Base-by-base conservation (phyloP, 2,113 vertebrate genomes). In the Lichenostomus cassidix region DNA sequence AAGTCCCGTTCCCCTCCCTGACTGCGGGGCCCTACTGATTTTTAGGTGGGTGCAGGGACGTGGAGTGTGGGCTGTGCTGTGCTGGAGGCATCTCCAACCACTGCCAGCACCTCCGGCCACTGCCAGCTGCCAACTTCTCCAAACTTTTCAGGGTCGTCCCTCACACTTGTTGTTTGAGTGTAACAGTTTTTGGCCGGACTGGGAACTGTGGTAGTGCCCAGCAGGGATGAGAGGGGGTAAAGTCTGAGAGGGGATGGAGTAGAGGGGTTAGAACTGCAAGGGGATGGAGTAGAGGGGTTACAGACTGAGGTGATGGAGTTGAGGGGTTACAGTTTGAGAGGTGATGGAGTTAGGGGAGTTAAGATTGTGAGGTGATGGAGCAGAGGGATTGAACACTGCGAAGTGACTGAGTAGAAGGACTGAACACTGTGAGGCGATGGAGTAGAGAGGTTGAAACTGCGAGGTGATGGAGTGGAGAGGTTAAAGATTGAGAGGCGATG, bases 1-100 rank as follows among this genome's bases (percentile, higher is more conserved):
- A 95, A 83, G 75, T 52, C 86, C 93, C 5, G 6, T 10, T 94
- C 70, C 87, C 80, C 65, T 81, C 83, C 79, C 78, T 27, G 64
- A 37, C 15, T 37, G 84, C 62, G 25, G 74, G 69, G 82, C 87
- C 78, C 53, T 35, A 29, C 18, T 35, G 74, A 83, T 58, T 92
- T 68, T 71, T 42, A 41, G 84, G 92, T 22, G 24, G 80, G 83
- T 31, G 37, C 55, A 10, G 78, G 89, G 82, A 60, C 0, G 16
- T 24, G 1, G 60, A 92, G 83, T 5, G 39, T 28, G 23, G 41
- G 65, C 78, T 31, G 64, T 31, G 73, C 62, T n/a, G 46, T 49
- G 75, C 75, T 24, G 42, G 62, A 83, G 75, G 74, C 68, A 73
- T 67, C 76, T 88, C 69, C 19, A 31, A 28, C 33, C 47, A 25